Base-by-base conservation (phyloP, 1,140 invertebrate species). In the Matsumurasca onukii region DNA sequence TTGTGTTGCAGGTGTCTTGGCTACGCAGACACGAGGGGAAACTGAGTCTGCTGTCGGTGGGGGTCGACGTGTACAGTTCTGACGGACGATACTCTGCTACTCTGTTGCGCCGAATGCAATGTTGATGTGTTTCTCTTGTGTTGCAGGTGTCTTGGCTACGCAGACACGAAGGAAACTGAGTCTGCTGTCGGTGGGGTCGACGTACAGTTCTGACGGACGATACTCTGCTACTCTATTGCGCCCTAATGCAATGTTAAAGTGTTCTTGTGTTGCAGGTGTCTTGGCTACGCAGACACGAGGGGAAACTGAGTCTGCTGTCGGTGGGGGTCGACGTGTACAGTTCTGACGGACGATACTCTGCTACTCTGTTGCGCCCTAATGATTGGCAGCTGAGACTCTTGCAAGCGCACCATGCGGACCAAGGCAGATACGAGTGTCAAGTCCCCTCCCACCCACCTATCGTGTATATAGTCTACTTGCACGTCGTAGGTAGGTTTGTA, bases 381-480 rank as follows among this genome's bases (percentile, higher is more conserved):
- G 91, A 94, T 78, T 95, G 92, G 92, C 90, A 89, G 30, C 81
- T 95, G 67, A 90, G 93, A 82, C 90, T 95, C 73, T 89, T 90
- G 77, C 91, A 87, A 79, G 90, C 93, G 25, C 90, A 91, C 75
- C 84, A 85, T 72, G 83, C 88, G 69, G 93, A 95, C 78, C 88
- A 86, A 17, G 92, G 92, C 29, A 79, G 86, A 64, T 94, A 94
- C 79, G 91, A 94, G 79, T 94, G 92, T 79, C 92, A 94, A 83
- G 89, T 94, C 13, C 93, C 91, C 22, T 91, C 91, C 27, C 91
- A 94, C 82, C 92, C 92, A 62, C 91, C 91, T 67, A 89, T 89
- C 22, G 92, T 90, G 79, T 91, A 92, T 82, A 92, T 92, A 80
- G 79, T 94, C 64, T 84, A 87, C 71, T 84, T 94, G 69, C 88